These are phyloP conservation scores for Stigmatopora argus DNA, from an alignment of 2,113 vertebrate species.

Conservation along the genomic window DNA sequence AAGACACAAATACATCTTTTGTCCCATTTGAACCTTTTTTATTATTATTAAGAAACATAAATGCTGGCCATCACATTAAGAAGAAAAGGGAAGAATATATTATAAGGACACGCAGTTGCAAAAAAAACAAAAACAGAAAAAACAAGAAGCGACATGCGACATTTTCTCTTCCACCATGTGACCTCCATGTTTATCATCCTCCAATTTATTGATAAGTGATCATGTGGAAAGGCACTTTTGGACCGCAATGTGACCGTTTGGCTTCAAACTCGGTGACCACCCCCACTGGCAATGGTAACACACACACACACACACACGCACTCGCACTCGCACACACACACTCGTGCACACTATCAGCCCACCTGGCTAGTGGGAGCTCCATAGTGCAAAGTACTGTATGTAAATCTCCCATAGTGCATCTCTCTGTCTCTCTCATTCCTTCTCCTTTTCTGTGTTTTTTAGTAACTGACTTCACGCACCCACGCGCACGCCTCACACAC, in stretches of 20 bases:
- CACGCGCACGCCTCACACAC: constrained; percentile 3
- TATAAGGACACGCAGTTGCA: constrained; percentile 64
- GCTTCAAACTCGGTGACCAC: constrained; percentile 37
- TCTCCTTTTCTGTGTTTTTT: neutral
- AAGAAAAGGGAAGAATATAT: constrained; percentile 61
- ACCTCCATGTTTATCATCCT: constrained; percentile 63
- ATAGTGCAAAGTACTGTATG: constrained; percentile 77
- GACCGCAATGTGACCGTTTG: constrained; percentile 20
- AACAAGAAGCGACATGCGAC: constrained; percentile 63
- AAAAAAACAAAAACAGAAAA: constrained; percentile 21
- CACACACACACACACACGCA: constrained; percentile 37
- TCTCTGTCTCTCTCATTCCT: constrained; percentile 40
- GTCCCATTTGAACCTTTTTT: constrained; percentile 66
- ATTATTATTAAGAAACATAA: constrained; percentile 74
- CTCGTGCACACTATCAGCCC: constrained; percentile 58
- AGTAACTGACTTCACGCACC: constrained; percentile 42
- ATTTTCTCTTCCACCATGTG: constrained; percentile 42
- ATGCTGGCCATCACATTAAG: constrained; percentile 63
- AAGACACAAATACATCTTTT: constrained; percentile 23
- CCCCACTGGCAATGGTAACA: constrained; percentile 48
- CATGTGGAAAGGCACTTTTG: constrained; percentile 36
- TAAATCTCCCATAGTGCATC: constrained; percentile 68
- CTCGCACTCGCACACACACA: constrained; percentile 39
- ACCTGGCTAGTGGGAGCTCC: constrained; percentile 55
- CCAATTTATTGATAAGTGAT: constrained; percentile 37